These are phyloP conservation scores for Heterodera filipjevi DNA, from an alignment of 2,888 invertebrate genomes.

Conservation along the genomic window DNA sequence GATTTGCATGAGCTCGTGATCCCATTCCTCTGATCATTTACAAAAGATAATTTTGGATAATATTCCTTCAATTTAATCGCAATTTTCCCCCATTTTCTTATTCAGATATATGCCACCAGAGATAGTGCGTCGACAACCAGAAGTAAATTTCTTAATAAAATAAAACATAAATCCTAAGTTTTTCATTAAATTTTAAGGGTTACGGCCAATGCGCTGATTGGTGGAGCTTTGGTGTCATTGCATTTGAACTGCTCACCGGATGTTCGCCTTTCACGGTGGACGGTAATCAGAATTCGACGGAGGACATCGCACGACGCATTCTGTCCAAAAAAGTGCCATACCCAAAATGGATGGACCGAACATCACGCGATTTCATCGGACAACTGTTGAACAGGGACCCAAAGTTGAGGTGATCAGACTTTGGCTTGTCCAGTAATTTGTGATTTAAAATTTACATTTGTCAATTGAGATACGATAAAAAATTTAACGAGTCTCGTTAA, in stretches of 20 bases:
- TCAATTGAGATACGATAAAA: too few species aligned
- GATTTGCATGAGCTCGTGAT: too few species aligned
- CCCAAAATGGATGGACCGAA: slow-evolving; percentile 78
- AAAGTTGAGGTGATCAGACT: slow-evolving; percentile 50
- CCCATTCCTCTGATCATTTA: too few species aligned
- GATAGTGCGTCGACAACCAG: slow-evolving; percentile 72
- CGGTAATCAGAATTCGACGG: slow-evolving; percentile 86
- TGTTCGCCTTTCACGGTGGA: slow-evolving; percentile 96
- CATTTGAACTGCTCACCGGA: slow-evolving; percentile 92
- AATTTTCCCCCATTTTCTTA: neutral
- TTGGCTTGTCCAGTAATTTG: too few species aligned
- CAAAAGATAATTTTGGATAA: neutral
- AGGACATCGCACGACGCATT: slow-evolving; percentile 71
- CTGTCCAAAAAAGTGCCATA: slow-evolving; percentile 86
- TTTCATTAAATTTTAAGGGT: slow-evolving; percentile 72
- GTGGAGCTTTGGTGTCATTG: slow-evolving; percentile 96
- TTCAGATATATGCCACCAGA: slow-evolving; percentile 85
- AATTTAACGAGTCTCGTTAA: too few species aligned
- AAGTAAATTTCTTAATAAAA: neutral
- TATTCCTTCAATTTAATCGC: too few species aligned
- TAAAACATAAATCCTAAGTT: slow-evolving; percentile 74
- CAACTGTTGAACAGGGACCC: slow-evolving; percentile 88
- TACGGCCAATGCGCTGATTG: slow-evolving; percentile 88
- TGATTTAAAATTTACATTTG: too few species aligned
- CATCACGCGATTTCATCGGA: slow-evolving; percentile 79